Base-by-base conservation (phyloP, 1,140 invertebrate genomes). In the Teleogryllus occipitalis region DNA sequence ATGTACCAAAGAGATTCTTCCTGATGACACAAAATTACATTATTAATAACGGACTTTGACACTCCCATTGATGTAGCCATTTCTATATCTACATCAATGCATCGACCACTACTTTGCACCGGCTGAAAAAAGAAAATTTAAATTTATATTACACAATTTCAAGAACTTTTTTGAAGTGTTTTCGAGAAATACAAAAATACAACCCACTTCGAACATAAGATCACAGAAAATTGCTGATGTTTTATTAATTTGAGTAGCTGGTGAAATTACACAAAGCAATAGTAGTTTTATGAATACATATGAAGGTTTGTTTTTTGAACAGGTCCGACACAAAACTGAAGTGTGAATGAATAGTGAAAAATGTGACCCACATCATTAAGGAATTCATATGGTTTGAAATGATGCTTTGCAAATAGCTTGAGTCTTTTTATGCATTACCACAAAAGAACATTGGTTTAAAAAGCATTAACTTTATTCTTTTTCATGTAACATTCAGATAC, bases 1-100 rank as follows among this genome's bases (percentile, higher is more conserved):
- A 54, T 82, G 83, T 84, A 90, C 92, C 98, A 99, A 84, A 93
- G 94, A 0, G 97, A 94, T 81, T 99, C 97, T 87, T 99, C 98
- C 90, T 99, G 98, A 86, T 99, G 98, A 85, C 98, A 99, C 87
- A 99, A 98, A 83, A 99, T 94, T 0, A 99, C 98, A 87, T 97
- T 95, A 84, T 97, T 97, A 46, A 99, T 87, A 77, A 99, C 96
- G 0, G 97, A 90, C 86, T 97, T 97, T 0, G 97, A 96, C 7
- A 99, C 96, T 81, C 96, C 96, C 82, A 98, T 88, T 76, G 89
- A 85, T 73, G 87, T 84, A 74, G 88, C 86, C 82, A 94, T 88
- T 84, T 93, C 91, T 39, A 84, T 83, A 85, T 95, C 90, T 54
- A 95, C 88, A 83, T 97, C 93, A 0, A 86, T 86, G 87, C 93